phyloP scores from a whole-genome alignment of 2,797 vertebrate species.

The Decapterus maruadsi region DNA sequence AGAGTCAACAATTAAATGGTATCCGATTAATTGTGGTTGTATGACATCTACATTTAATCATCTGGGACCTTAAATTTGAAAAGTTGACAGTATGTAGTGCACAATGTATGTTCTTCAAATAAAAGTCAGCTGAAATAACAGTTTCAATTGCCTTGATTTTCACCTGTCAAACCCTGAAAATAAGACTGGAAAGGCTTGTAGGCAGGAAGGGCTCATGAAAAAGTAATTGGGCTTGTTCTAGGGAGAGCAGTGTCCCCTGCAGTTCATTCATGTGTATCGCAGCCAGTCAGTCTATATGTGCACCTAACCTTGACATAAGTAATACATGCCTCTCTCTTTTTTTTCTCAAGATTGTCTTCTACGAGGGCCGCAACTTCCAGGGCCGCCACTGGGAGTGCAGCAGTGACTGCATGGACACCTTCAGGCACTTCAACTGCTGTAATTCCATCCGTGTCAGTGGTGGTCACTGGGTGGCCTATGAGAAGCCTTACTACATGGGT shows the following conservation, averaged over 20 bases:
- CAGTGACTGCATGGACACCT: slow-evolving; percentile 84
- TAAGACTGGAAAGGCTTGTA: slow-evolving; percentile 18
- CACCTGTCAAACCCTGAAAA: slow-evolving; percentile 36
- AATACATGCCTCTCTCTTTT: slow-evolving; percentile 23
- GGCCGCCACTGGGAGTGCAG: slow-evolving; percentile 86
- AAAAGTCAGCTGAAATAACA: slow-evolving; percentile 26
- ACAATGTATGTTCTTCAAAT: slow-evolving; percentile 15
- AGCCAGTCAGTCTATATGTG: slow-evolving; percentile 9
- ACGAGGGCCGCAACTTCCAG: slow-evolving; percentile 86
- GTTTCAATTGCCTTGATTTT: slow-evolving; percentile 41
- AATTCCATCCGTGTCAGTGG: slow-evolving; percentile 86
- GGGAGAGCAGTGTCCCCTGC: slow-evolving; percentile 75
- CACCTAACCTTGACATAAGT: background rate
- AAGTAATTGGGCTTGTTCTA: slow-evolving; percentile 52
- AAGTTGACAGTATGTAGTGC: slow-evolving; percentile 5
- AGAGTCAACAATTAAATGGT: slow-evolving; percentile 13
- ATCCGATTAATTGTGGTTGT: slow-evolving; percentile 10
- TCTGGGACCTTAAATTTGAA: slow-evolving; percentile 22
- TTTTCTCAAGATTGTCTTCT: slow-evolving; percentile 83
- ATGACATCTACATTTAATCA: slow-evolving; percentile 16
- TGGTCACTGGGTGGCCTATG: slow-evolving; percentile 85
- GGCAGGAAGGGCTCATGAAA: slow-evolving; percentile 7
- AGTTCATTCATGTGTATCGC: slow-evolving; percentile 41
- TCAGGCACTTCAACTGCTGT: slow-evolving; percentile 84
- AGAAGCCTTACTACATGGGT: slow-evolving; percentile 85